Conservation (phyloP, 2,113 vertebrate species). For the Poecilia latipinna region DNA sequence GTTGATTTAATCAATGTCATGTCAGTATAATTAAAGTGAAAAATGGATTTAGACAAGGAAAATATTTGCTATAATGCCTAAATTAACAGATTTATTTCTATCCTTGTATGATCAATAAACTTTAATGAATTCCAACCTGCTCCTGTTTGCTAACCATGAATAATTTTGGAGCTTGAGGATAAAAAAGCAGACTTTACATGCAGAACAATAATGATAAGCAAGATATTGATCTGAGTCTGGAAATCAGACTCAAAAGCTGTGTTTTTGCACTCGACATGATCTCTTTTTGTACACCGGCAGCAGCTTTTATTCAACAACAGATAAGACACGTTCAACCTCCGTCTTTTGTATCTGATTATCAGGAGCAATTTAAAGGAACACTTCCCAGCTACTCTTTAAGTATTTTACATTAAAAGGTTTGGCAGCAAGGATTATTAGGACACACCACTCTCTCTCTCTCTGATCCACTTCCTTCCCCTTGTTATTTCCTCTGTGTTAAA, state of each 20-base stretch:
- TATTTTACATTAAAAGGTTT: neutral
- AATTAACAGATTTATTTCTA: neutral
- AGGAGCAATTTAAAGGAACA: neutral
- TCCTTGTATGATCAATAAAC: neutral
- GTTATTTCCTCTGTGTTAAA: conserved; percentile 1
- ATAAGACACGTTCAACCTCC: neutral
- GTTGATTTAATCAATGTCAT: neutral
- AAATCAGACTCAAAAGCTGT: neutral
- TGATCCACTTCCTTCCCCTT: neutral
- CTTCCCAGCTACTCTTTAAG: neutral
- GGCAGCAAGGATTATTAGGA: conserved; percentile 15
- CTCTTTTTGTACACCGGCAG: neutral
- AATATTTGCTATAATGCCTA: neutral
- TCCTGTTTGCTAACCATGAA: neutral
- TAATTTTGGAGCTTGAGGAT: neutral
- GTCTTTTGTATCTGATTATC: neutral
- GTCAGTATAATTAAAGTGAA: neutral
- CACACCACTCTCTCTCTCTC: neutral
- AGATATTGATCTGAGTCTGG: neutral
- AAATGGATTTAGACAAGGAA: neutral
- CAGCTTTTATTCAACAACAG: neutral
- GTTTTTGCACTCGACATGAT: too few species aligned
- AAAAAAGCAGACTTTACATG: neutral
- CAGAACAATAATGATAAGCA: neutral
- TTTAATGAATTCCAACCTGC: neutral